phyloP scores from a whole-genome alignment of 2,113 vertebrate genomes.

The Indicator maculatus region DNA sequence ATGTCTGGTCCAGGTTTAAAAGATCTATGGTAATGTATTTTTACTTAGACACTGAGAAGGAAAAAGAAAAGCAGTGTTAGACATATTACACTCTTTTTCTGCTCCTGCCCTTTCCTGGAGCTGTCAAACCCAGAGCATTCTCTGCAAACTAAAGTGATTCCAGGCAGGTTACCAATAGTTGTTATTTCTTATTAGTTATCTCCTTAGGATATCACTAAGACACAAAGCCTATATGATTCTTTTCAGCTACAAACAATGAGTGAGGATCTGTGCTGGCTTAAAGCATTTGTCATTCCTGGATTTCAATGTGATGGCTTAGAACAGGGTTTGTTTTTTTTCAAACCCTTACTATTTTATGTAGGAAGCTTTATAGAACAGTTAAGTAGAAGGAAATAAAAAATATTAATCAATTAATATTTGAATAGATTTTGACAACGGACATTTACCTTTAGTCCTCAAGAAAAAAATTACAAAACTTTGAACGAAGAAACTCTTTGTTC shows the following conservation, averaged over 20 bases:
- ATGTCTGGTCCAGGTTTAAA: constrained; percentile 79
- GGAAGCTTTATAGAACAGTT: neutral
- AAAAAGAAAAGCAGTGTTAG: constrained; percentile 42
- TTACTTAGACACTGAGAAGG: constrained; percentile 67
- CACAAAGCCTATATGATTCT: constrained; percentile 19
- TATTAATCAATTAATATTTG: neutral
- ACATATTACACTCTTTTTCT: constrained; percentile 44
- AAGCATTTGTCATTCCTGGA: neutral
- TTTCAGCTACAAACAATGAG: constrained; percentile 46
- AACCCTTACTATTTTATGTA: neutral
- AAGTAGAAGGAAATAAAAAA: neutral
- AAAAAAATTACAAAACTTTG: neutral
- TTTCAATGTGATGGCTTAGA: neutral
- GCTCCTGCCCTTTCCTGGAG: neutral
- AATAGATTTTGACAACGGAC: neutral
- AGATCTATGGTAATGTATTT: constrained; percentile 77
- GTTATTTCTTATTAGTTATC: constrained; percentile 30
- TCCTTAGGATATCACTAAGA: constrained; percentile 28
- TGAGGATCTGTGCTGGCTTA: neutral
- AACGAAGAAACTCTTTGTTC: neutral
- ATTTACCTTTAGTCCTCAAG: neutral
- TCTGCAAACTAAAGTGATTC: constrained; percentile 40
- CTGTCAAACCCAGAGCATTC: constrained; percentile 20
- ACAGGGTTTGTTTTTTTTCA: neutral
- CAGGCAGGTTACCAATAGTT: constrained; percentile 26